These are phyloP conservation scores for Cyrtonyx montezumae DNA, from an alignment of 2,113 vertebrate genomes.

Conservation along the genomic window DNA sequence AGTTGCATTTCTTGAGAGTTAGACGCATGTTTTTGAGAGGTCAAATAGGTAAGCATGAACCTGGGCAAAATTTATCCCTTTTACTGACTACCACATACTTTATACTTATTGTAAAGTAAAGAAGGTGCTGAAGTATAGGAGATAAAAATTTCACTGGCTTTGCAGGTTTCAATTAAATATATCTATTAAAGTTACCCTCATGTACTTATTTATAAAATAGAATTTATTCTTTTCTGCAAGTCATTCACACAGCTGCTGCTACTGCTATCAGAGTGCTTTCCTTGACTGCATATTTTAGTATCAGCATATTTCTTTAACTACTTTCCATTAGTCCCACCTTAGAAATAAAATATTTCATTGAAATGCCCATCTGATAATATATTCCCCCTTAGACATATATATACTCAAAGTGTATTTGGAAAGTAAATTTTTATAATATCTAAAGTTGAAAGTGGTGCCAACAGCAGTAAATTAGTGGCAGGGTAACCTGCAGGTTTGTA, in stretches of 20 bases:
- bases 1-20: background rate
- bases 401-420: constrained; percentile 65
- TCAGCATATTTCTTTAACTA: constrained; percentile 69
- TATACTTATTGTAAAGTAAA: background rate
- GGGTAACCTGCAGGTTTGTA: constrained; percentile 14
- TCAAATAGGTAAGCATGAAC: background rate
- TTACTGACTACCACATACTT: background rate
- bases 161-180: constrained; percentile 65
- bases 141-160: constrained; percentile 16
- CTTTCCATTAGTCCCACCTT: constrained; percentile 50
- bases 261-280: constrained; percentile 24
- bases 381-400: constrained; percentile 62
- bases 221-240: constrained; percentile 49
- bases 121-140: background rate
- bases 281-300: constrained; percentile 63
- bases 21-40: background rate
- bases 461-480: constrained; percentile 44
- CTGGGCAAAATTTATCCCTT: no score
- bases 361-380: constrained; percentile 70
- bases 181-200: constrained; percentile 27
- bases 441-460: constrained; percentile 35
- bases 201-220: constrained; percentile 62
- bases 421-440: constrained; percentile 71
- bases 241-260: constrained; percentile 9
- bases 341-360: constrained; percentile 71